Percentiles rank a stretch among this genome's conserved stretches.
These are phyloP conservation scores for Tadarida brasiliensis DNA, from an alignment of 2,797 vertebrate species.

Conservation along the genomic window DNA sequence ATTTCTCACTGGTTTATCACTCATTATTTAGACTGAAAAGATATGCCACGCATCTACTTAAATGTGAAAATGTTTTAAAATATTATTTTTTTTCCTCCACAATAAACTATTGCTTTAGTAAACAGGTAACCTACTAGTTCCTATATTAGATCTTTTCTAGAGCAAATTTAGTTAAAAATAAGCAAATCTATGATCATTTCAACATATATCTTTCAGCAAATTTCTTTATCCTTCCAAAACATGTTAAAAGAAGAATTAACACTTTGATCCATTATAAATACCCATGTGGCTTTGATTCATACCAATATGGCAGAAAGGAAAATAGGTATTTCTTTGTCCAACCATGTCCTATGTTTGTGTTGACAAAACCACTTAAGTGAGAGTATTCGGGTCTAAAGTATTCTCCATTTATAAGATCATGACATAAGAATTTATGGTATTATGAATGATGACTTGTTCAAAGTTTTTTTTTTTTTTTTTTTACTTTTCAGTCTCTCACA, in stretches of 20 bases:
- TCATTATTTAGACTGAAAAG: neutral
- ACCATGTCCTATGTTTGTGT: slow-evolving; percentile 62
- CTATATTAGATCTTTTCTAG: slow-evolving; percentile 53
- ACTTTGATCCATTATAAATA: neutral
- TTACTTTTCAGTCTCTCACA: slow-evolving; percentile 63
- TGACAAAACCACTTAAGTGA: slow-evolving; percentile 63
- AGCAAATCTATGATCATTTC: slow-evolving; percentile 20
- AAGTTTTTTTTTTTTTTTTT: slow-evolving; percentile 71
- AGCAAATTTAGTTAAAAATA: slow-evolving; percentile 73
- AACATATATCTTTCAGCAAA: neutral
- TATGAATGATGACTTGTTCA: slow-evolving; percentile 80
- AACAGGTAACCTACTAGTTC: neutral
- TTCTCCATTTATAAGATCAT: slow-evolving; percentile 75
- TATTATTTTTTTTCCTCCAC: neutral
- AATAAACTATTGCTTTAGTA: neutral
- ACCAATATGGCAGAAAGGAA: slow-evolving; percentile 56
- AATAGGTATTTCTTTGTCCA: slow-evolving; percentile 50
- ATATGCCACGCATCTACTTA: neutral
- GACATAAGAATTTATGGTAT: slow-evolving; percentile 57
- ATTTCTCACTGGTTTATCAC: neutral
- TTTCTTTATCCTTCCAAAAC: neutral
- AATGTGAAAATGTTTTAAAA: slow-evolving; percentile 22
- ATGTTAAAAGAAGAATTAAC: neutral
- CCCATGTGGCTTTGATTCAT: neutral
- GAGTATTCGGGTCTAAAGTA: slow-evolving; percentile 56